Conservation (phyloP, 2,113 vertebrate genomes). For the Ammospiza caudacuta region DNA sequence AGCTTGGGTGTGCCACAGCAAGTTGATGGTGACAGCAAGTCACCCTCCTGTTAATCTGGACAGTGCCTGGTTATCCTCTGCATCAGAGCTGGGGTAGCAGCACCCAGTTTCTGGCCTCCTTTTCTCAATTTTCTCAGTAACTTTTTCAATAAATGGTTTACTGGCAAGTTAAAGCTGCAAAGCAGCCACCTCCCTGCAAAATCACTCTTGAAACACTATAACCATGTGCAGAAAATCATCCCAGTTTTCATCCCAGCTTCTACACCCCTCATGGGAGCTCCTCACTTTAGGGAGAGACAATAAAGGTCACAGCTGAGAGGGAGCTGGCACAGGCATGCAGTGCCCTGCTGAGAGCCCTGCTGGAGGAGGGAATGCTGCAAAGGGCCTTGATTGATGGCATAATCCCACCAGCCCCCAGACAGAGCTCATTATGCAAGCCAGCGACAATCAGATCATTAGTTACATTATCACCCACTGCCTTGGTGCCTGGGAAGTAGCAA, state of each 20-base stretch:
- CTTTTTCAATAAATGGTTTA: neutral
- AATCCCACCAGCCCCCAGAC: neutral
- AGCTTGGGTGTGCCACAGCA: no score
- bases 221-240: neutral
- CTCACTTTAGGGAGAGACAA: neutral
- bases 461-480: neutral
- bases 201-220: neutral
- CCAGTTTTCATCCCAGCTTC: neutral
- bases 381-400: neutral
- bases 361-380: rapidly evolving
- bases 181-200: neutral
- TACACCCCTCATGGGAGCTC: neutral
- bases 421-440: neutral
- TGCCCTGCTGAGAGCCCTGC: neutral
- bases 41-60: neutral
- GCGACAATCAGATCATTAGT: slow-evolving; percentile 25
- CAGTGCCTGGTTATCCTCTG: neutral
- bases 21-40: neutral
- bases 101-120: neutral
- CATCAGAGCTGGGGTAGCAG: neutral
- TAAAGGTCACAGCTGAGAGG: neutral
- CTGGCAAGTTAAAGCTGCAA: neutral
- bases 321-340: neutral
- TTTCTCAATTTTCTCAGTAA: neutral
- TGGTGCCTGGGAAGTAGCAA: neutral